Conservation (phyloP, 2,113 vertebrate genomes). For the Ameiurus melas region DNA sequence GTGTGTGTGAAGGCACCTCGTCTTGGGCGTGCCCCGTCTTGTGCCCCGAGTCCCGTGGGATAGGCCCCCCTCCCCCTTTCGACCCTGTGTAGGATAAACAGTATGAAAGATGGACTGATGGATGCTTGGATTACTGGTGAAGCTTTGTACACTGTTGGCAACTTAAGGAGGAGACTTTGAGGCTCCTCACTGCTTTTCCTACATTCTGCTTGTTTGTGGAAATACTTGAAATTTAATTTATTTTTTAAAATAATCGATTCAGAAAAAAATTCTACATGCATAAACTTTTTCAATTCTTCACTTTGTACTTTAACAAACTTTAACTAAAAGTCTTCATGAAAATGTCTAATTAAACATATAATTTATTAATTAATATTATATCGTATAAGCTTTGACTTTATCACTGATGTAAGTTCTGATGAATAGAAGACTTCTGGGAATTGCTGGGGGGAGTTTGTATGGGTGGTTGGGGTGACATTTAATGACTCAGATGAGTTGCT, state of each 20-base stretch:
- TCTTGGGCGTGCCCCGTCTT: no score
- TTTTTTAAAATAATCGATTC: not conserved
- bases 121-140: no score
- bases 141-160: no score
- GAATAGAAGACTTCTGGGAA: not conserved
- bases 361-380: not conserved
- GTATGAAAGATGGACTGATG: no score
- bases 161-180: no score
- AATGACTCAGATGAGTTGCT: slow-evolving; percentile 24
- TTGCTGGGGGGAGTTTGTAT: not conserved
- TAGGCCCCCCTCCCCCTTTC: no score
- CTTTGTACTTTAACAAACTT: not conserved
- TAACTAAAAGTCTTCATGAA: not conserved
- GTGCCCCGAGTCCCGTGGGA: no score
- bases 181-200: no score
- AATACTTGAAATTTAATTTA: not conserved
- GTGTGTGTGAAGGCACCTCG: no score
- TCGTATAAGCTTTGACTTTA: not conserved
- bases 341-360: not conserved
- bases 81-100: no score
- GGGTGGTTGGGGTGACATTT: not conserved
- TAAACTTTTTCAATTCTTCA: no score
- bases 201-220: no score
- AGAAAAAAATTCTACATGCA: not conserved
- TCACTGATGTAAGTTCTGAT: not conserved